Evolutionary conservation across 2,113 vertebrate genomes (phyloP).

Genomic region (Tetrao urogallus): DNA sequence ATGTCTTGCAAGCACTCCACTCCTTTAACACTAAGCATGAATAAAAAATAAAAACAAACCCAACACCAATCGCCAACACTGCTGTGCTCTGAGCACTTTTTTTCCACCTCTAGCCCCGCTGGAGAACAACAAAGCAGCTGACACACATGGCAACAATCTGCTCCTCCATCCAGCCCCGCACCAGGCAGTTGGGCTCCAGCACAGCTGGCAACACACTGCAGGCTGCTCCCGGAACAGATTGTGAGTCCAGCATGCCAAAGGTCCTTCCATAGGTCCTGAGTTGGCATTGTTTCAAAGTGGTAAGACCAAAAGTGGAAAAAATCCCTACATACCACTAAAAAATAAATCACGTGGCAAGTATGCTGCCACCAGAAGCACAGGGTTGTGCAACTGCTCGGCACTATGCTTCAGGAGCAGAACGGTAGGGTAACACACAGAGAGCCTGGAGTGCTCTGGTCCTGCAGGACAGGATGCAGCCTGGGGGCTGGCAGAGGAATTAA

Average conservation of each 20-base stretch:
- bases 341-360: slow-evolving; percentile 29
- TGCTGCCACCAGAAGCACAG: neutral
- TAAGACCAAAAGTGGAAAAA: neutral
- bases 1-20: neutral
- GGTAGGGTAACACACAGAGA: accelerated
- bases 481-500: neutral
- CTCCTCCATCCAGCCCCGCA: neutral
- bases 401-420: neutral
- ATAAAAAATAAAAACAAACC: neutral
- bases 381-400: neutral
- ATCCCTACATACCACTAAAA: neutral
- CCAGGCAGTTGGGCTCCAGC: neutral
- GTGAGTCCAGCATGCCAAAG: accelerated
- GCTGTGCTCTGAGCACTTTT: neutral
- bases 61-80: neutral
- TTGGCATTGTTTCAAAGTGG: neutral
- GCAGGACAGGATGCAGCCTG: neutral
- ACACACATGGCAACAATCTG: accelerated
- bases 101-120: neutral
- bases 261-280: neutral
- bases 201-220: neutral
- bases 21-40: neutral
- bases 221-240: neutral
- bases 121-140: neutral
- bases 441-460: accelerated